phyloP scores from a whole-genome alignment of 2,888 invertebrate species.

The Melanargia galathea region DNA sequence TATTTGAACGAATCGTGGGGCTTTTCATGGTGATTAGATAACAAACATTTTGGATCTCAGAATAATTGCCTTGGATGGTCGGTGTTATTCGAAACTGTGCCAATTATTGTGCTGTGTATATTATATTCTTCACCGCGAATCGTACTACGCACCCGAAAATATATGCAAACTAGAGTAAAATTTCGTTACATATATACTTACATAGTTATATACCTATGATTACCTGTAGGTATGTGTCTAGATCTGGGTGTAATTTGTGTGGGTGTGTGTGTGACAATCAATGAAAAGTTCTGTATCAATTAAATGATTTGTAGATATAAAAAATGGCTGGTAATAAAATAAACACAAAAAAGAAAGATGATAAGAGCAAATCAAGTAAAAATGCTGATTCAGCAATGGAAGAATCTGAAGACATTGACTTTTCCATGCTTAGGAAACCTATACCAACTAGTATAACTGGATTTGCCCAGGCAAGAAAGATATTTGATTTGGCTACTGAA shows the following conservation, averaged over 20 bases:
- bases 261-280: neutral
- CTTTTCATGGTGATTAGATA: slow-evolving; percentile 37
- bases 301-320: slow-evolving; percentile 44
- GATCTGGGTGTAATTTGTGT: neutral
- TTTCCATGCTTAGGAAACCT: slow-evolving; percentile 84
- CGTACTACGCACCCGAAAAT: neutral
- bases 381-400: slow-evolving; percentile 58
- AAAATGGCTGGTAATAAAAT: slow-evolving; percentile 74
- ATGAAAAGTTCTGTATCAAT: slow-evolving; percentile 14
- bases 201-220: neutral
- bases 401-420: slow-evolving; percentile 75
- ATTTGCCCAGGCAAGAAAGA: slow-evolving; percentile 86
- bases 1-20: slow-evolving; percentile 3
- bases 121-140: slow-evolving; percentile 1
- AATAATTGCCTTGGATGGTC: slow-evolving; percentile 52
- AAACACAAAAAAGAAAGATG: slow-evolving; percentile 69
- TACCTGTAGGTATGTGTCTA: neutral
- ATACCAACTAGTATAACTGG: slow-evolving; percentile 86
- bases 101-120: slow-evolving; percentile 15
- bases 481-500: slow-evolving; percentile 88
- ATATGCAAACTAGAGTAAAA: neutral
- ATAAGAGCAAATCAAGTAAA: slow-evolving; percentile 64
- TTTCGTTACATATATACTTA: neutral
- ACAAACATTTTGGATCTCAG: slow-evolving; percentile 33
- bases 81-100: slow-evolving; percentile 55